Conservation (phyloP, 2,888 invertebrate species). For the Crioceris asparagi region DNA sequence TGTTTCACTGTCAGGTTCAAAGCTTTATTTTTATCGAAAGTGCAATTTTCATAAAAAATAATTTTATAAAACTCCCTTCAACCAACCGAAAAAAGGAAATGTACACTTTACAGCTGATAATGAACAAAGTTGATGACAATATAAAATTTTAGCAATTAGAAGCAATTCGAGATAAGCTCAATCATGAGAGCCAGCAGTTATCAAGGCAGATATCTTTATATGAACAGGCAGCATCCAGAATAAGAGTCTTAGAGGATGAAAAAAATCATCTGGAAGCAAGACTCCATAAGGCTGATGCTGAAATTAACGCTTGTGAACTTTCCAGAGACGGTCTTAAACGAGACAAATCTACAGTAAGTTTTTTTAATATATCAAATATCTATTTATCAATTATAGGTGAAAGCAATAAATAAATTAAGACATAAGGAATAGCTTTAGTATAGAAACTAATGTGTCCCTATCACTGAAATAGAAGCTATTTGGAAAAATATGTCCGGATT, state of each 20-base stretch:
- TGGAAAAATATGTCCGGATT: too few relatives aligned
- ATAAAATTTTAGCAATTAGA: constrained; percentile 54
- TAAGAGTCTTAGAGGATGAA: constrained; percentile 65
- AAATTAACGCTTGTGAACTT: constrained; percentile 61
- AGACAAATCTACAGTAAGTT: constrained; percentile 65
- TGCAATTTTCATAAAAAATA: too few relatives aligned
- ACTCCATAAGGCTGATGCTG: constrained; percentile 68
- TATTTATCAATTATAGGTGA: background rate
- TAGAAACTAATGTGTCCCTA: too few relatives aligned
- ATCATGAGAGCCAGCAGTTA: constrained; percentile 59
- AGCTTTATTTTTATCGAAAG: too few relatives aligned
- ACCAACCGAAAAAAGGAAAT: too few relatives aligned
- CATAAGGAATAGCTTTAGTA: background rate
- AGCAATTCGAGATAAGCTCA: constrained; percentile 63
- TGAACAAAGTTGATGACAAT: background rate
- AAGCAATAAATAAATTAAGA: background rate
- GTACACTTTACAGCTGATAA: background rate
- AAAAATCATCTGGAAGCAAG: constrained; percentile 61
- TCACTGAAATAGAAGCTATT: too few relatives aligned
- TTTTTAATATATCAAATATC: background rate
- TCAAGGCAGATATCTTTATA: constrained; percentile 55
- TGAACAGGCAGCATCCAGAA: constrained; percentile 52
- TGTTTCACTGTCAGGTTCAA: too few relatives aligned
- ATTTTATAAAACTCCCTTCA: too few relatives aligned
- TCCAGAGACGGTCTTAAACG: constrained; percentile 60